A percentile compares a stretch with the other conserved stretches of the same genome.
These are phyloP conservation scores for Orthosia gracilis DNA, from an alignment of 2,888 invertebrate species.

Conservation along the genomic window DNA sequence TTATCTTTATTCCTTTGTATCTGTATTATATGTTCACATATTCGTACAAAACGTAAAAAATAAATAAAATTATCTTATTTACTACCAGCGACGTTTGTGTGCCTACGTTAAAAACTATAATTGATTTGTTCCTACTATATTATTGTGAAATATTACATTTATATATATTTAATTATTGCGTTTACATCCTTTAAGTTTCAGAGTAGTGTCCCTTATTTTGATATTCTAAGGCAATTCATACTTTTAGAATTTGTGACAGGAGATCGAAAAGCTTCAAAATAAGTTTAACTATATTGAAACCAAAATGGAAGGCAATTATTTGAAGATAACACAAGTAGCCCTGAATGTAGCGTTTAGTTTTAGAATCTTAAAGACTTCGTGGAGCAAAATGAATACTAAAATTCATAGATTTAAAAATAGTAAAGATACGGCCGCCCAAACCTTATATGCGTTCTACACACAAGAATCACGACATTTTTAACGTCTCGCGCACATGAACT, in stretches of 20 bases:
- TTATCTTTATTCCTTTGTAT: background rate
- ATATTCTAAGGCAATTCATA: background rate
- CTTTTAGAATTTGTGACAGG: constrained; percentile 21
- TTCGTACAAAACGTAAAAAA: constrained; percentile 49
- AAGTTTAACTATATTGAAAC: constrained; percentile 23
- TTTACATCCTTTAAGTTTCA: constrained; percentile 36
- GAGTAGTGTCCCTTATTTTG: constrained; percentile 30
- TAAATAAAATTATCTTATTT: constrained; percentile 62
- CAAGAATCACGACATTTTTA: too few relatives aligned
- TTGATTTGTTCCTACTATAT: constrained; percentile 68
- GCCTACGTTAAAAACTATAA: constrained; percentile 59
- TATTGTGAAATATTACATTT: constrained; percentile 56
- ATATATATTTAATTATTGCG: constrained; percentile 42
- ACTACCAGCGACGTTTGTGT: constrained; percentile 57
- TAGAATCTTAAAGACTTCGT: background rate
- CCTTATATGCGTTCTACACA: too few relatives aligned
- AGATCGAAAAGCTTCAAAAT: background rate
- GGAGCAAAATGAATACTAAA: constrained; percentile 1
- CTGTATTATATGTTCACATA: constrained; percentile 27
- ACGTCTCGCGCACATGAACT: too few relatives aligned
- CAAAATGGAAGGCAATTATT: constrained; percentile 17
- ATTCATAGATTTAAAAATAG: too few relatives aligned
- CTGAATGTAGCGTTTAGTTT: constrained; percentile 7
- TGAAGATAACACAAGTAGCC: constrained; percentile 15
- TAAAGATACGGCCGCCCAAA: too few relatives aligned